These are phyloP conservation scores for Volucella bombylans DNA, from an alignment of 2,888 invertebrate genomes.

Conservation along the genomic window DNA sequence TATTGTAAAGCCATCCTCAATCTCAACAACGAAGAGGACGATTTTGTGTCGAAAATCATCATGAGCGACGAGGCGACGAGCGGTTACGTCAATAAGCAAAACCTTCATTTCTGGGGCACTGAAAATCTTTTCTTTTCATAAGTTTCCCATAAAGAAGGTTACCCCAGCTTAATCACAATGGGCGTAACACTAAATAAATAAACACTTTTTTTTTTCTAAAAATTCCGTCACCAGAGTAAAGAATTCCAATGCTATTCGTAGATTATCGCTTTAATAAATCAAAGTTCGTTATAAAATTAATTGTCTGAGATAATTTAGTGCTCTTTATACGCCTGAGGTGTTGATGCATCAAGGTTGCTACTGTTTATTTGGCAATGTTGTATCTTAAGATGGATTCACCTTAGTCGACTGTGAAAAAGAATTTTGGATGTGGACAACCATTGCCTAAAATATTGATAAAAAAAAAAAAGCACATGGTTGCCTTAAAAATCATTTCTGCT, in stretches of 20 bases:
- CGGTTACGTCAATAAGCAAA: too few species aligned
- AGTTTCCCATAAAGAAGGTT: constrained; percentile 24
- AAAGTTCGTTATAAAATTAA: constrained; percentile 52
- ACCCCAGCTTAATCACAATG: constrained; percentile 20
- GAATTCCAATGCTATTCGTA: constrained; percentile 56
- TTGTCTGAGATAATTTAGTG: constrained; percentile 36
- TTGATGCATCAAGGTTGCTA: constrained; percentile 40
- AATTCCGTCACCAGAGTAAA: constrained; percentile 41
- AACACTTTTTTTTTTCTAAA: background rate
- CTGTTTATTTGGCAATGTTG: constrained; percentile 33
- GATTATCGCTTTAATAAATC: constrained; percentile 53
- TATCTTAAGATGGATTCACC: background rate
- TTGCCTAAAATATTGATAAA: background rate
- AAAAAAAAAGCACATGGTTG: constrained; percentile 2
- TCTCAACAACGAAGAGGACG: too few species aligned
- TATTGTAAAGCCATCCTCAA: too few species aligned
- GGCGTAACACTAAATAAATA: background rate
- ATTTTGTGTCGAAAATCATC: too few species aligned
- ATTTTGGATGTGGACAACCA: background rate
- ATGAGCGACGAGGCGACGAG: too few species aligned
- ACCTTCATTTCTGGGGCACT: too few species aligned
- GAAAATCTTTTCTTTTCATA: constrained; percentile 11
- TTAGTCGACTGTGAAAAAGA: background rate
- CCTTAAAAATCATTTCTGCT: constrained; percentile 5
- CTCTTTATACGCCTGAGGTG: constrained; percentile 27